Conservation (phyloP, 2,888 invertebrate genomes). For the Apotomis capreana region DNA sequence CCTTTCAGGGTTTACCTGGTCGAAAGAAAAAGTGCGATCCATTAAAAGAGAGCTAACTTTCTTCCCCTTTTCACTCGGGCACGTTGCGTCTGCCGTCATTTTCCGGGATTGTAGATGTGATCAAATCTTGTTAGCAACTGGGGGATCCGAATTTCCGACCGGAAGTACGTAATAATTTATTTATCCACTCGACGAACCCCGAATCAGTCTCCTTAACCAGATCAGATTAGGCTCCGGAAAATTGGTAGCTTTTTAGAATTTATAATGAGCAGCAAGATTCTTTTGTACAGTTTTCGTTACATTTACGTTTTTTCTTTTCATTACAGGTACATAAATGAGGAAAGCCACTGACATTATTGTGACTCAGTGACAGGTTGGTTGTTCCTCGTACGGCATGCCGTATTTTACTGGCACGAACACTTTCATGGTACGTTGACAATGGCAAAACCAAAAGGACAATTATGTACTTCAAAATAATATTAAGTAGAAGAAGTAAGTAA, state of each 20-base stretch:
- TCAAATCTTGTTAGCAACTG: slow-evolving; percentile 63
- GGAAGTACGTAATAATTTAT: slow-evolving; percentile 58
- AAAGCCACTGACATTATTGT: no score
- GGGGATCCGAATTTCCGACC: slow-evolving; percentile 57
- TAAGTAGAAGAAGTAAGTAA: no score
- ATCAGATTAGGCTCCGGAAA: slow-evolving; percentile 44
- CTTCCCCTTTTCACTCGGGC: slow-evolving; percentile 49
- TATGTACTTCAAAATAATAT: no score
- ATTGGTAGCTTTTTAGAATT: slow-evolving; percentile 19
- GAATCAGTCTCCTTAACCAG: slow-evolving; percentile 48
- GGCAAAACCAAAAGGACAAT: no score
- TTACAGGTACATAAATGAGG: no score
- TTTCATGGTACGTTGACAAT: no score
- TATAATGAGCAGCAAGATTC: slow-evolving; percentile 4
- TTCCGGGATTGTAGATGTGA: slow-evolving; percentile 59
- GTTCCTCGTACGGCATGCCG: no score
- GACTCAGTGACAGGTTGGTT: no score
- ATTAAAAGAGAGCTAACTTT: slow-evolving; percentile 53
- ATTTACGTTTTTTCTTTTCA: no score
- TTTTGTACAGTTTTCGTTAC: no score
- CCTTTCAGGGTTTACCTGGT: slow-evolving; percentile 27
- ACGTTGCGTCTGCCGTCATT: slow-evolving; percentile 53
- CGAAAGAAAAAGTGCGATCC: slow-evolving; percentile 47
- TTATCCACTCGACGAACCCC: slow-evolving; percentile 53
- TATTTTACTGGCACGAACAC: no score